A percentile compares a stretch with the other conserved stretches of the same genome.
Conservation (phyloP, 2,113 vertebrate genomes). For the Trachemys scripta region DNA sequence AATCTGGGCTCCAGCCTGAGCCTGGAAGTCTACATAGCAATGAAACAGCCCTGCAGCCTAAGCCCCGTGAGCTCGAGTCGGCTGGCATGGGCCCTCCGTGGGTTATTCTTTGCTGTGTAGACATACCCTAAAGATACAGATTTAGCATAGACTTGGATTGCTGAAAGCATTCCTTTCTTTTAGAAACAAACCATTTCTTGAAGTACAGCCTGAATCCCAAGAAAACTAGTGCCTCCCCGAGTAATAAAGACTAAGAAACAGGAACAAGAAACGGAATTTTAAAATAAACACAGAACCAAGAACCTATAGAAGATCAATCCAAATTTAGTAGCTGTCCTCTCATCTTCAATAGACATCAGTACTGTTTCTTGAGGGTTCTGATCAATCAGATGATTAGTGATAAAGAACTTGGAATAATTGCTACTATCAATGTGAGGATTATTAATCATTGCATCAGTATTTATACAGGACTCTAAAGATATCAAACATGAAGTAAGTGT, state of each 20-base stretch:
- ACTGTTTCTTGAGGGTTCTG: not conserved
- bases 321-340: not conserved
- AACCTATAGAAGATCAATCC: not conserved
- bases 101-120: too few species aligned
- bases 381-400: not conserved
- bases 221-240: not conserved
- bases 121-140: not conserved
- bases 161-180: not conserved
- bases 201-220: not conserved
- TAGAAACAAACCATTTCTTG: not conserved
- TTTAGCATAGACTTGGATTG: not conserved
- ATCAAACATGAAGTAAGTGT: not conserved
- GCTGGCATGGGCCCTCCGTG: too few species aligned
- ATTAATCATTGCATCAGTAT: accelerated
- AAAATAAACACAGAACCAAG: not conserved
- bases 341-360: not conserved
- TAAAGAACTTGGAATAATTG: not conserved
- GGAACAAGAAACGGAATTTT: not conserved
- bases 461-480: not conserved
- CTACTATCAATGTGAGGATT: not conserved
- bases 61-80: too few species aligned
- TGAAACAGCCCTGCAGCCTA: too few species aligned
- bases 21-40: too few species aligned
- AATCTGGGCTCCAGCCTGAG: too few species aligned
- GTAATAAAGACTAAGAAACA: not conserved